Evolutionary conservation across 1,140 invertebrate genomes (phyloP), one percentile per base, ranked within the genome.

Genomic region (Hestina assimilis): DNA sequence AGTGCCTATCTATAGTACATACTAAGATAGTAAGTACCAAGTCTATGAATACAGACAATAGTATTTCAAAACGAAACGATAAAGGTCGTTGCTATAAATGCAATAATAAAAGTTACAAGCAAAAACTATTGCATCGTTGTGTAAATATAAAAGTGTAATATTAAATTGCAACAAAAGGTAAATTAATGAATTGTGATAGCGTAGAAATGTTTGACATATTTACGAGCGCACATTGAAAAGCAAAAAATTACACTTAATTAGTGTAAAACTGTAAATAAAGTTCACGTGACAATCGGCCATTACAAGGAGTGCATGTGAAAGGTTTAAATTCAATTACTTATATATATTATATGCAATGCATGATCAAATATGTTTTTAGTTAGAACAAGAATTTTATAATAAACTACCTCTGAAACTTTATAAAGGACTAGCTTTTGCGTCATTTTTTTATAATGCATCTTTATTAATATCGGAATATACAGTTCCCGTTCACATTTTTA

Each of bases 231-330:
- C 46, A 53, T 35, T 51, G 45, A 51, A 51, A 42, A n/a, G 50
- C 20, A 51, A 64, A 64, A 63, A 63, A 53, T 43, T 59, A 55
- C 40, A 53, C 31, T 64, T 64, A 64, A 64, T 64, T 64, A 64
- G 56, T 59, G 50, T 41, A 59, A 63, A 63, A 63, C 35, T 54
- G 56, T 38, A 64, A 54, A 41, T 54, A 55, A 50, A 55, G 29
- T 38, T 35, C 11, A 21, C 61, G 52, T 64, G 53, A 59, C 57
- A 51, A 38, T 17, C 40, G 11, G 38, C 33, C 45, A 55, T 55
- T 58, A 38, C 33, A 38, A 51, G 19, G 33, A 33, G 38, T 35
- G 50, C 61, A 63, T 51, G 61, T 19, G 24, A 50, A 41, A 24
- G 11, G 28, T 42, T 56, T 57, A 38, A 35, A n/a, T 47, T 46